A percentile compares a stretch with the other conserved stretches of the same genome.
Evolutionary conservation across 2,797 vertebrate genomes (phyloP).

Genomic region (Nyctibius grandis): DNA sequence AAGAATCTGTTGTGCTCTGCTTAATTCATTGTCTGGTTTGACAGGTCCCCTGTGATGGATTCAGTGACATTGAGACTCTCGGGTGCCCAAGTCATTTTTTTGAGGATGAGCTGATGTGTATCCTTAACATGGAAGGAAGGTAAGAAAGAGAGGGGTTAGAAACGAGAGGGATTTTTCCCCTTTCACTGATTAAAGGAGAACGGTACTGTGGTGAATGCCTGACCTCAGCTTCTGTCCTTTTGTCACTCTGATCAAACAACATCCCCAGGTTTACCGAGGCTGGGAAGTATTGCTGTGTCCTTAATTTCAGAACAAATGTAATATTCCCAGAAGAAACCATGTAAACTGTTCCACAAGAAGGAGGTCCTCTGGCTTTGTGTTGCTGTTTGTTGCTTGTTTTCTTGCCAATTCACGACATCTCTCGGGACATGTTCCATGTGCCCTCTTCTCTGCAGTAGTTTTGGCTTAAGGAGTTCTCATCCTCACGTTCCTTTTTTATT

Average conservation of each 20-base stretch:
- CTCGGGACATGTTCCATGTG: rapidly evolving
- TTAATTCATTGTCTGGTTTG: conserved; percentile 33
- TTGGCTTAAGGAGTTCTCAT: background rate
- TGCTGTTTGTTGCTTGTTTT: background rate
- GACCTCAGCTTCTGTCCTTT: background rate
- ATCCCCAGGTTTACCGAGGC: background rate
- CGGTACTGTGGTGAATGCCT: background rate
- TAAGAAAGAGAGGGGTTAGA: conserved; percentile 59
- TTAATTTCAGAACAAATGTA: background rate
- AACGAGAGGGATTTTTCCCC: background rate
- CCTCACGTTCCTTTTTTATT: background rate
- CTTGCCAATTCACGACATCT: background rate
- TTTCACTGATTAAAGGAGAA: background rate
- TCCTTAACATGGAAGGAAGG: conserved; percentile 92
- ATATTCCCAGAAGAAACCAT: background rate
- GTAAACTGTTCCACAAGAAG: background rate
- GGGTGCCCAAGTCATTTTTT: conserved; percentile 94
- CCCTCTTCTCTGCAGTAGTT: background rate
- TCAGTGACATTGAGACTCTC: conserved; percentile 93
- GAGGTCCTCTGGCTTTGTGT: background rate
- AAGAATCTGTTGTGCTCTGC: background rate
- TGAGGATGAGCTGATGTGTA: conserved; percentile 95
- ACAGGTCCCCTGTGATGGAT: conserved; percentile 94
- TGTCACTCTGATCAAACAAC: background rate
- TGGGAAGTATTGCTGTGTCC: background rate